Evolutionary conservation across 2,888 invertebrate species (phyloP), one percentile per base, ranked within the genome.

Genomic region (Papilio gigon): DNA sequence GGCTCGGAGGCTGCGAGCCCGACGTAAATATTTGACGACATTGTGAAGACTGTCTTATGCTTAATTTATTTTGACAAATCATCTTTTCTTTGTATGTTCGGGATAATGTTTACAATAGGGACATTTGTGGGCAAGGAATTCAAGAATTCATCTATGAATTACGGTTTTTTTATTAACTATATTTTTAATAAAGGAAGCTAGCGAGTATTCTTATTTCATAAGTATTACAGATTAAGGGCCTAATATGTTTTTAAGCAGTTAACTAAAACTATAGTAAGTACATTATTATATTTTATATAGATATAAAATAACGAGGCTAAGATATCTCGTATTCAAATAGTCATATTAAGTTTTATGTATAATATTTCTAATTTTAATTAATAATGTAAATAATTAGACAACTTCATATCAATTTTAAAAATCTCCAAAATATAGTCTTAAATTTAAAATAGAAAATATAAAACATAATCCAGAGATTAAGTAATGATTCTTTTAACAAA

Each of bases 41-140:
- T 78, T 81, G 83, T 83, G 86, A 85, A 83, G 84, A 84, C 88
- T 88, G 87, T 88, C 89, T 90, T 89, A 89, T 89, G 90, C 86
- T 82, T 91, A 90, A 91, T 92, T 92, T 92, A 90, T 90, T 91
- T 90, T 91, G 90, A 90, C 87, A 87, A 89, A 91, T 92, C 88
- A 90, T 90, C 88, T 86, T 85, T 83, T 81, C 80, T 81, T 79
- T 77, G 73, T 74, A 71, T 78, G 74, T 73, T 70, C 67, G 75
- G 73, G 79, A 78, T 79, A 80, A 83, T 84, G 77, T 85, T 83
- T 85, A 78, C 75, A 67, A 65, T 79, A 44, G 77, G 78, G 72
- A 72, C 71, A 63, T 62, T 75, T 68, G 73, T 67, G 67, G 69
- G 60, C 62, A 50, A 61, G 56, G 60, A n/a, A 53, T 42, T 67